Percentiles rank a stretch among this genome's conserved stretches.
Conservation (phyloP, 2,888 invertebrate genomes). For the Augochlorella aurata region DNA sequence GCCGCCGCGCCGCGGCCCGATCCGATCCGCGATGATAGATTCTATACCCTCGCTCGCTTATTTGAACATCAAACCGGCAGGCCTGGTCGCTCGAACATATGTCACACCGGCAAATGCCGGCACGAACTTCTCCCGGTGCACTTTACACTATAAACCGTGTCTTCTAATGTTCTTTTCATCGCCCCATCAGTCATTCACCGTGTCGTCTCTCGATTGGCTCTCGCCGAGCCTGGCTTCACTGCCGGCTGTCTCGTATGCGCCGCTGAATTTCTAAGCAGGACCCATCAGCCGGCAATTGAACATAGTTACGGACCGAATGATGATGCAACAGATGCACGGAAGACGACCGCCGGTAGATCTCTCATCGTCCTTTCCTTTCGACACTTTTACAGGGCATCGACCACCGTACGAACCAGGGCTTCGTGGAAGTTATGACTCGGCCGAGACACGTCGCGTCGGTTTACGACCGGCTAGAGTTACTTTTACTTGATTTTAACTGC, state of each 20-base stretch:
- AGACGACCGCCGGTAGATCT: not conserved
- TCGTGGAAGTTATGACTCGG: not conserved
- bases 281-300: conserved; percentile 72
- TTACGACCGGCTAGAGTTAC: conserved; percentile 23
- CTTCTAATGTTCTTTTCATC: conserved; percentile 59
- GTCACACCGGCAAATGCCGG: conserved; percentile 63
- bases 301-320: conserved; percentile 74
- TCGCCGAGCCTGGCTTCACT: conserved; percentile 7
- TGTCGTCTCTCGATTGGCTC: conserved; percentile 24
- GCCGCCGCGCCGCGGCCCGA: not conserved
- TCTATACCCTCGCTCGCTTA: conserved; percentile 53
- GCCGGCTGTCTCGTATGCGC: conserved; percentile 32
- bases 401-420: not conserved
- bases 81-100: conserved; percentile 54
- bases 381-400: conserved; percentile 22
- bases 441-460: not conserved
- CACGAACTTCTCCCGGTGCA: conserved; percentile 48
- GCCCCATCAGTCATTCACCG: conserved; percentile 34
- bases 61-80: conserved; percentile 47
- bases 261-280: conserved; percentile 63
- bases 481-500: conserved; percentile 5
- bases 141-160: conserved; percentile 72
- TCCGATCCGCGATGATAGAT: conserved; percentile 58
- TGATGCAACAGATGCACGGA: conserved; percentile 49
- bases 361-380: conserved; percentile 1